Evolutionary conservation across 2,113 vertebrate genomes (phyloP).

Genomic region (Fregetta grallaria): DNA sequence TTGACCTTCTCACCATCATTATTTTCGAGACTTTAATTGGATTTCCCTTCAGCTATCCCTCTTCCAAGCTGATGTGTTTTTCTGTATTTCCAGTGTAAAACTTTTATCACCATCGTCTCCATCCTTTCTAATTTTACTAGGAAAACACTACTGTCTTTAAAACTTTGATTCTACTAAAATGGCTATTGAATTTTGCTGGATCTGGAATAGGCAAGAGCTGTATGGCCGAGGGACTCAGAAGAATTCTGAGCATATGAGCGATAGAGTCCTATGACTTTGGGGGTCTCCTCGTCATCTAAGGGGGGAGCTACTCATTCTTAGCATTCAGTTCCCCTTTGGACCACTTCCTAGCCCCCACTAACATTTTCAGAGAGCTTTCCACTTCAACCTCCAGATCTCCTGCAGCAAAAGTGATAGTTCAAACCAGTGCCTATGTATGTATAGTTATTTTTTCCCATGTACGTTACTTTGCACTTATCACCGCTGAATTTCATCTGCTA

Average conservation of each 20-base stretch:
- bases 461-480: not conserved
- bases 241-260: not conserved
- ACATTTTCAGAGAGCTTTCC: not conserved
- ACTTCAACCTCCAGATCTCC: not conserved
- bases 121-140: not conserved
- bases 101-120: not conserved
- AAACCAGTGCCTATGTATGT: not conserved
- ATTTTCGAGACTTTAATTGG: not conserved
- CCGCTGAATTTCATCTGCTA: not conserved
- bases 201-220: not conserved
- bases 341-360: not conserved
- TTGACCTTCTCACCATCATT: not conserved
- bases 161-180: not conserved
- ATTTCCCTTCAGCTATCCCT: not conserved
- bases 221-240: not conserved
- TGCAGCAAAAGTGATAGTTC: not conserved
- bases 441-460: constrained; percentile 7
- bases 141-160: not conserved
- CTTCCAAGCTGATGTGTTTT: not conserved
- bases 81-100: not conserved
- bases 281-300: not conserved
- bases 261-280: not conserved
- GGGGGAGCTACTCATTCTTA: not conserved
- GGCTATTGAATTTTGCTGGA: not conserved
- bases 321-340: not conserved